Evolutionary conservation across 2,888 invertebrate species (phyloP).

Genomic region (Dryobota labecula): DNA sequence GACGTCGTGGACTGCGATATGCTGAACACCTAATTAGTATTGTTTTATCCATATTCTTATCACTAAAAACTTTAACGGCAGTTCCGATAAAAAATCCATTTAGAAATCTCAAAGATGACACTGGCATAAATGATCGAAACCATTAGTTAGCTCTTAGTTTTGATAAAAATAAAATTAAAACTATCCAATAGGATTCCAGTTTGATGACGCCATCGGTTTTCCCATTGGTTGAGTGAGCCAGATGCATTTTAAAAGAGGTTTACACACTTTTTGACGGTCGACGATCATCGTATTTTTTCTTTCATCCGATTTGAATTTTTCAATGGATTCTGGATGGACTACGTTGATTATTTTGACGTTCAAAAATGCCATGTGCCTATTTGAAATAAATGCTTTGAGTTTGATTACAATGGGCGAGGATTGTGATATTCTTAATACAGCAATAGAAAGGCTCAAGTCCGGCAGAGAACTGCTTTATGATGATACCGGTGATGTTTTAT

Average conservation of each 20-base stretch:
- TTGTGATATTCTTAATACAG: background rate
- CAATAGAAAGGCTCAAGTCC: background rate
- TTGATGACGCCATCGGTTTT: constrained; percentile 41
- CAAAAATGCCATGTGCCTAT: too few relatives aligned
- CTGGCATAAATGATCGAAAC: constrained; percentile 27
- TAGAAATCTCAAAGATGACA: constrained; percentile 17
- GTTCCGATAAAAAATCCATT: constrained; percentile 19
- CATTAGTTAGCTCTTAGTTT: constrained; percentile 28
- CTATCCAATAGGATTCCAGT: constrained; percentile 40
- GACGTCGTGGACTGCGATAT: background rate
- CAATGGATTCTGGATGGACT: background rate
- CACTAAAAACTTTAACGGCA: constrained; percentile 10
- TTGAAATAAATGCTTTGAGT: too few relatives aligned
- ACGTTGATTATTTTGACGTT: too few relatives aligned
- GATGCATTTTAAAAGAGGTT: constrained; percentile 34
- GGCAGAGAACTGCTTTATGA: background rate
- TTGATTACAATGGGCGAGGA: background rate
- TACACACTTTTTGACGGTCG: background rate
- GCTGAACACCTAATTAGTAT: background rate
- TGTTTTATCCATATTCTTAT: background rate
- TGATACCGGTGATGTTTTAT: background rate
- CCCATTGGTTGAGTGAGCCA: constrained; percentile 35
- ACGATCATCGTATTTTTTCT: background rate
- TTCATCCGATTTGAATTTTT: background rate
- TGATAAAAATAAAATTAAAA: constrained; percentile 17